phyloP scores from a whole-genome alignment of 2,797 vertebrate genomes.

The Gymnopithys bicolor region DNA sequence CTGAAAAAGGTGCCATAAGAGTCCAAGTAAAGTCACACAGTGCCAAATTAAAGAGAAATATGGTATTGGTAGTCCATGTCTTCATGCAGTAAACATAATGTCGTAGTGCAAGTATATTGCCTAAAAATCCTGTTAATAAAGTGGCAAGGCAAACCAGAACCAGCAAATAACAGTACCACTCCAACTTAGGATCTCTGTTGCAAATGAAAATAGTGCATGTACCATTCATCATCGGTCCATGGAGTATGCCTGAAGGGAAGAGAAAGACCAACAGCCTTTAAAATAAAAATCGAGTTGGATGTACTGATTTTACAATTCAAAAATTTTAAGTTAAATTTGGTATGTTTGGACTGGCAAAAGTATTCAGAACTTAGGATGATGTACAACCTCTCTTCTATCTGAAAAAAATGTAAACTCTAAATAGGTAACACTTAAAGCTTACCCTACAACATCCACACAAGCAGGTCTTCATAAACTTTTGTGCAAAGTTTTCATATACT shows the following conservation, averaged over 20 bases:
- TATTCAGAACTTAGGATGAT: background rate
- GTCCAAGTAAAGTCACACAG: conserved; percentile 84
- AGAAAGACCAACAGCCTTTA: conserved; percentile 19
- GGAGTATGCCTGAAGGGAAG: conserved; percentile 40
- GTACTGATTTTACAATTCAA: background rate
- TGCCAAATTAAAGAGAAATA: conserved; percentile 83
- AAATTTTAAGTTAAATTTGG: background rate
- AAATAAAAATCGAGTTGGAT: background rate
- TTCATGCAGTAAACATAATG: conserved; percentile 75
- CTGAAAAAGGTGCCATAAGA: conserved; percentile 77
- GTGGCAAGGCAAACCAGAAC: conserved; percentile 72
- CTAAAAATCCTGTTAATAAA: conserved; percentile 80
- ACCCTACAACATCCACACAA: background rate
- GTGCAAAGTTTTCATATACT: background rate
- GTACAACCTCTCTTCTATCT: background rate
- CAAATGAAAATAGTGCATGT: conserved; percentile 75
- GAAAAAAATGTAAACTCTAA: background rate
- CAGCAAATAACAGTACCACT: conserved; percentile 82
- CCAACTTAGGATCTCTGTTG: conserved; percentile 56
- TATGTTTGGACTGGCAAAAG: background rate
- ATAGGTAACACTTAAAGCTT: background rate
- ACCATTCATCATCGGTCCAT: conserved; percentile 22
- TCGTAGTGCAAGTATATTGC: conserved; percentile 77
- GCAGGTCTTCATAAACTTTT: background rate
- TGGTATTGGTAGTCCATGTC: conserved; percentile 73